phyloP scores from a whole-genome alignment of 2,888 invertebrate species.

The Thereva unica region DNA sequence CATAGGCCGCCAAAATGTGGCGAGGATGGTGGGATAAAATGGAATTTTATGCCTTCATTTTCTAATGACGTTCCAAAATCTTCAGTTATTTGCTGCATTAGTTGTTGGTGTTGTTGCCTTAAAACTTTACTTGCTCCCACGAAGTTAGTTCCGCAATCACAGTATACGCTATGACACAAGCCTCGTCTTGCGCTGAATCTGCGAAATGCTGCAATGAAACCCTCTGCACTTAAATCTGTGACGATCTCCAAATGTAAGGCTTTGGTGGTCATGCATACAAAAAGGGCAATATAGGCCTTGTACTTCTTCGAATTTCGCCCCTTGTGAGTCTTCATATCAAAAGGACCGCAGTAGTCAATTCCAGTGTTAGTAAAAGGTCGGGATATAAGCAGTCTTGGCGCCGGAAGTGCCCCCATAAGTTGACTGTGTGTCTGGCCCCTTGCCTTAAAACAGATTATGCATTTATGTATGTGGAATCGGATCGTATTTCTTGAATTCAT shows the following conservation, averaged over 20 bases:
- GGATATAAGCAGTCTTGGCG: background rate
- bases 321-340: background rate
- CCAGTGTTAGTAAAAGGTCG: background rate
- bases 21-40: slow-evolving; percentile 47
- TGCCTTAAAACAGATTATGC: slow-evolving; percentile 34
- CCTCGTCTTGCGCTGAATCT: background rate
- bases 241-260: slow-evolving; percentile 2
- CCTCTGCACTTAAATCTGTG: background rate
- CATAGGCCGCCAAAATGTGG: slow-evolving; percentile 45
- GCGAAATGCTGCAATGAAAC: background rate
- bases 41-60: slow-evolving; percentile 42
- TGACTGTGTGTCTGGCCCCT: too few species aligned
- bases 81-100: background rate
- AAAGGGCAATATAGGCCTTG: slow-evolving; percentile 11
- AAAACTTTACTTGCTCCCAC: background rate
- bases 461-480: slow-evolving; percentile 29
- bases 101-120: background rate
- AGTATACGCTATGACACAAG: background rate
- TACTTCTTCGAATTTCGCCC: background rate
- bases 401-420: too few species aligned
- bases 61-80: background rate
- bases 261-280: background rate
- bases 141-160: slow-evolving; percentile 6
- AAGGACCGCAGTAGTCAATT: background rate
- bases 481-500: slow-evolving; percentile 35